These are phyloP conservation scores for Diaperis boleti DNA, from an alignment of 2,888 invertebrate genomes.

Conservation along the genomic window DNA sequence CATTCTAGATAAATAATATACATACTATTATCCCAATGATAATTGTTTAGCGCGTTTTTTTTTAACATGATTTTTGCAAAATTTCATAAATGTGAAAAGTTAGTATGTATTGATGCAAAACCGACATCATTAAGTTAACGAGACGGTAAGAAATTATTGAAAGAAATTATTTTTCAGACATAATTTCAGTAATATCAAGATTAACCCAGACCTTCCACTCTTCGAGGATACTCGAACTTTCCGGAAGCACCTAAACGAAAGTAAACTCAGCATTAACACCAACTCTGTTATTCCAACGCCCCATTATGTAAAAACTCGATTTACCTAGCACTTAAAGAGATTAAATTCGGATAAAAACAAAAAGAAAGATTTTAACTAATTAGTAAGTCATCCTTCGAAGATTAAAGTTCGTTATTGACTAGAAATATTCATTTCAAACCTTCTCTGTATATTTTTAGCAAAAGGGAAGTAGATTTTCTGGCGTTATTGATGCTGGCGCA, in stretches of 20 bases:
- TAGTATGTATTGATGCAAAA: too few species aligned
- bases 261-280: slow-evolving; percentile 9
- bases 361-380: slow-evolving; percentile 8
- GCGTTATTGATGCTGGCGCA: not conserved
- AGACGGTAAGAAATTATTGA: too few species aligned
- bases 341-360: slow-evolving; percentile 8
- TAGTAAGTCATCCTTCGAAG: slow-evolving; percentile 9
- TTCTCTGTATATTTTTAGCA: slow-evolving; percentile 1
- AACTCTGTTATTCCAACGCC: slow-evolving; percentile 7
- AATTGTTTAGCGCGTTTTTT: too few species aligned
- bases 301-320: slow-evolving; percentile 15
- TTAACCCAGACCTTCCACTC: slow-evolving; percentile 10
- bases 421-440: not conserved
- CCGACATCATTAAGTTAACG: too few species aligned
- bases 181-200: slow-evolving; percentile 2
- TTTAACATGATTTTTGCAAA: too few species aligned
- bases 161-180: too few species aligned
- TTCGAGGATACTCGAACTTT: slow-evolving; percentile 16
- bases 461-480: not conserved
- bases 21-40: too few species aligned
- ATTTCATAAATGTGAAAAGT: too few species aligned
- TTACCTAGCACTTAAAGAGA: slow-evolving; percentile 17
- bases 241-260: slow-evolving; percentile 8
- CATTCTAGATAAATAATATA: too few species aligned
- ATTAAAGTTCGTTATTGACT: slow-evolving; percentile 1